These are phyloP conservation scores for Botia kubotai DNA, from an alignment of 2,797 vertebrate species.

Conservation along the genomic window DNA sequence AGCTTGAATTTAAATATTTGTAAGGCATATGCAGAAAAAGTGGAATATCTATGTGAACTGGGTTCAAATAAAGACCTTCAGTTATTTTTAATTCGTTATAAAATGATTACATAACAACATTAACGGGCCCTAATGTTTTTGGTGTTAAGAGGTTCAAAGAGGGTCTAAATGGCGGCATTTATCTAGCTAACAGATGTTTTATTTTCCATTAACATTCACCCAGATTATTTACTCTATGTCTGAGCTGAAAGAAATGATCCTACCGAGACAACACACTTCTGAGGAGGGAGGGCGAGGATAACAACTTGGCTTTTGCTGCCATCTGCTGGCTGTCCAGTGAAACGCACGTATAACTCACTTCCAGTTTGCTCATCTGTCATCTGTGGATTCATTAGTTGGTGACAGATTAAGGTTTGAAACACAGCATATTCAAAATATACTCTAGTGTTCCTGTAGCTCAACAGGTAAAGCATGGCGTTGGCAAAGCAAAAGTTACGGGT, in stretches of 20 bases:
- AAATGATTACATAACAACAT: background rate
- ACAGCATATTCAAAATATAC: too few species aligned
- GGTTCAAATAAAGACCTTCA: background rate
- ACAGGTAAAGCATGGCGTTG: too few species aligned
- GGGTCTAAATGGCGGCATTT: background rate
- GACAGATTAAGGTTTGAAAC: background rate
- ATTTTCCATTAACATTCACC: background rate
- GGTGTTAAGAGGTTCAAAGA: background rate
- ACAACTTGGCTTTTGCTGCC: conserved; percentile 37
- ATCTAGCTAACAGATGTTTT: background rate
- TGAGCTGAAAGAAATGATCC: background rate
- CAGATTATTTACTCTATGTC: background rate
- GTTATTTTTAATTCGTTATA: background rate
- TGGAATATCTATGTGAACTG: too few species aligned
- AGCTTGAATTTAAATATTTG: too few species aligned
- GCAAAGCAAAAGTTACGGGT: too few species aligned
- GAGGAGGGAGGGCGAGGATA: background rate
- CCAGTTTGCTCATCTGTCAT: background rate
- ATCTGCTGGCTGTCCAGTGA: conserved; percentile 10
- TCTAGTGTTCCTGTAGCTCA: too few species aligned
- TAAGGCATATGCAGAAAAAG: too few species aligned
- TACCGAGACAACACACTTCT: background rate
- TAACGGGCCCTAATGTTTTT: background rate
- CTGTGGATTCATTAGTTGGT: background rate
- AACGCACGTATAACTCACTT: background rate